Conservation (phyloP, 2,113 vertebrate genomes). For the Otolemur garnettii region DNA sequence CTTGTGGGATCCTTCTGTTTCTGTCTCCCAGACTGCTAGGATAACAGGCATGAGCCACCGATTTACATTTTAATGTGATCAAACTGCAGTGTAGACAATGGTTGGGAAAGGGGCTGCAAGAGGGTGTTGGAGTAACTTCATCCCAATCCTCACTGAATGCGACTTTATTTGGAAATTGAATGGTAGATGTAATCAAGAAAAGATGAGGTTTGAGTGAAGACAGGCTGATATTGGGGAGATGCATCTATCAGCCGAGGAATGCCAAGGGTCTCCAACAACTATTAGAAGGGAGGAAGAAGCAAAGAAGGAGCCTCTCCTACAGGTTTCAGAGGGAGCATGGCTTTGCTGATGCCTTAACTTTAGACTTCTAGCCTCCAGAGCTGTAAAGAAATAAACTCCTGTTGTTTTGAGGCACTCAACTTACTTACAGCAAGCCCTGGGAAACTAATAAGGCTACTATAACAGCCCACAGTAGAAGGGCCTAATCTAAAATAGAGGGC, state of each 20-base stretch:
- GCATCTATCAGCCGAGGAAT: neutral
- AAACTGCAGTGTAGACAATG: neutral
- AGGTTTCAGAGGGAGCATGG: neutral
- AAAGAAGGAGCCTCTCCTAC: neutral
- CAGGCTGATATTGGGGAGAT: neutral
- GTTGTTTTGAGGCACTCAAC: neutral
- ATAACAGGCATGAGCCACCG: neutral
- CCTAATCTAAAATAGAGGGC: neutral
- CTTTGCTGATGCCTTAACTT: neutral
- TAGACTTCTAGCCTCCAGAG: neutral
- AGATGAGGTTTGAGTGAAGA: neutral
- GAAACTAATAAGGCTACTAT: neutral
- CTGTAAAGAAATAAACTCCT: neutral
- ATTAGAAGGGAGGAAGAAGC: neutral
- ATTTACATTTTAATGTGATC: conserved; percentile 10
- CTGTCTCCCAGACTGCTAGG: too few species aligned
- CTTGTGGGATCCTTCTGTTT: too few species aligned
- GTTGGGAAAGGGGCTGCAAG: neutral
- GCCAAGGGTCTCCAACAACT: neutral
- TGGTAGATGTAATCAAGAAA: neutral
- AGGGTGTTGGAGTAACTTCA: neutral
- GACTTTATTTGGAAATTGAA: conserved; percentile 20
- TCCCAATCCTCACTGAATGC: neutral
- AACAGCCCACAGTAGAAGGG: neutral
- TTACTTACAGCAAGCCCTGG: neutral